phyloP scores from a whole-genome alignment of 2,797 vertebrate species.

The Prionace glauca region DNA sequence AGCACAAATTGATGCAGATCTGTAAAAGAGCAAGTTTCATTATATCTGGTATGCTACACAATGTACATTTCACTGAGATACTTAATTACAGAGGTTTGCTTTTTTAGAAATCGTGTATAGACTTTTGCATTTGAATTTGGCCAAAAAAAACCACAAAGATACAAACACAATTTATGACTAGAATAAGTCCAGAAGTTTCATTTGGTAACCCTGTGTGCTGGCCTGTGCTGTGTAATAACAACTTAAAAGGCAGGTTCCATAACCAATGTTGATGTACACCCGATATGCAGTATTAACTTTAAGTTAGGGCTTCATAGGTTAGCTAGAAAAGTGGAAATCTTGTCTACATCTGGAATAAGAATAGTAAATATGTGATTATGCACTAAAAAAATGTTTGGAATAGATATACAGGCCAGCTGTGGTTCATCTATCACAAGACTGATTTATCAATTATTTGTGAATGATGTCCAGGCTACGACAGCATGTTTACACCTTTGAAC shows the following conservation, averaged over 20 bases:
- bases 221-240: neutral
- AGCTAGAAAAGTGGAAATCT: neutral
- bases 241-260: neutral
- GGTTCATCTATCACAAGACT: neutral
- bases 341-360: neutral
- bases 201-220: neutral
- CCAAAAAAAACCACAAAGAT: neutral
- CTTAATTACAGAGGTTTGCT: neutral
- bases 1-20: conserved; percentile 44
- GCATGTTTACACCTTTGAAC: neutral
- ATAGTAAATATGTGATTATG: neutral
- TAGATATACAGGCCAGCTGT: neutral
- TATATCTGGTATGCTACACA: neutral
- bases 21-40: neutral
- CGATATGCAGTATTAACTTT: neutral
- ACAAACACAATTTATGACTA: neutral
- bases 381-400: neutral
- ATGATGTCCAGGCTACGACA: neutral
- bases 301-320: neutral
- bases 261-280: neutral
- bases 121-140: neutral
- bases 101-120: neutral
- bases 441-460: neutral
- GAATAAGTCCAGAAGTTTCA: neutral
- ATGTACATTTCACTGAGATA: neutral